A percentile compares a stretch with the other conserved stretches of the same genome.
Evolutionary conservation across 2,113 vertebrate genomes (phyloP).

Genomic region (Megaptera novaeangliae): DNA sequence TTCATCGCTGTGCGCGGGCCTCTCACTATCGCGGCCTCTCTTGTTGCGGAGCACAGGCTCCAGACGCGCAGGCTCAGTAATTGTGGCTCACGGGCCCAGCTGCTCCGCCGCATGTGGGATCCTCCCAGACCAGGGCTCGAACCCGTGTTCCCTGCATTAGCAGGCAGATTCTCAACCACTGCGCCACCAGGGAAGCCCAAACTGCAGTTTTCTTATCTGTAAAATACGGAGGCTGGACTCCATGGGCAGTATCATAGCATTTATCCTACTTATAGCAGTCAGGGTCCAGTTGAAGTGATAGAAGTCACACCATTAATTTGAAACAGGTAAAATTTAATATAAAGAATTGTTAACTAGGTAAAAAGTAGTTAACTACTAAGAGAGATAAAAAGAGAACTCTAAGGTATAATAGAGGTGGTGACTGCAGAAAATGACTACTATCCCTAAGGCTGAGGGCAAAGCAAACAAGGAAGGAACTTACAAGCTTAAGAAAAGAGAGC

Average conservation of each 20-base stretch:
- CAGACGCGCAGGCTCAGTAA: too few species aligned
- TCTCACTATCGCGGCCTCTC: too few species aligned
- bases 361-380: slow-evolving; percentile 4
- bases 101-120: too few species aligned
- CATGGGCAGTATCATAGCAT: background rate
- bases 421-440: background rate
- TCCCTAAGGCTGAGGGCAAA: background rate
- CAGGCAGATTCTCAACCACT: too few species aligned
- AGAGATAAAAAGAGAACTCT: background rate
- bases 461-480: background rate
- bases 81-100: too few species aligned
- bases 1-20: too few species aligned
- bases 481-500: background rate
- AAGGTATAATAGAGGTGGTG: background rate
- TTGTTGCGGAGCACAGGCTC: too few species aligned
- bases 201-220: background rate
- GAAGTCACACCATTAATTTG: slow-evolving; percentile 1
- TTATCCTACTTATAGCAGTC: background rate
- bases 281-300: background rate
- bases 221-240: slow-evolving; percentile 5
- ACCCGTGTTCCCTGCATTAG: too few species aligned
- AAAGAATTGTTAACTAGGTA: slow-evolving; percentile 29
- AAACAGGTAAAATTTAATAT: slow-evolving; percentile 8
- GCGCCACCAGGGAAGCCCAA: too few species aligned
- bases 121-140: too few species aligned